Evolutionary conservation across 1,140 invertebrate genomes (phyloP), one percentile per base, ranked within the genome.

Genomic region (Atta texana): DNA sequence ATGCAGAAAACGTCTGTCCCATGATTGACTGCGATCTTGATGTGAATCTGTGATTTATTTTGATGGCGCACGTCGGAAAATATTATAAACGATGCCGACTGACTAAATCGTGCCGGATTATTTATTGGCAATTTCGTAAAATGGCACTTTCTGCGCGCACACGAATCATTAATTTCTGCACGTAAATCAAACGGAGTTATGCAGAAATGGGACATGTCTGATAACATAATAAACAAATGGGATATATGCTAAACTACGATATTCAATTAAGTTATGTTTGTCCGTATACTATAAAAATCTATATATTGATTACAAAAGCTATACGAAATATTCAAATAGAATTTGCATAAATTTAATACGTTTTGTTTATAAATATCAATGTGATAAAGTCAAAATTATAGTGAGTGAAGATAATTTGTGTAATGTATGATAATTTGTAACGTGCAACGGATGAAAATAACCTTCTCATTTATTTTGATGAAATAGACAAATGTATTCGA

Each of bases 81-180:
- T 82, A 74, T 84, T 84, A 84, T 74, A 82, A 82, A 82, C 80
- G 80, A 49, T 18, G 80, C n/a, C 18, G n/a, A 4, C 55, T 14
- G n/a, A 74, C 55, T 72, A 72, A 74, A 82, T 82, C 18, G 28
- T 51, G 55, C 21, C 57, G 14, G 69, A 84, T 84, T 84, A 75
- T 84, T 84, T 84, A 84, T 84, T 84, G 80, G 69, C 69, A 74
- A 84, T 84, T 84, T 75, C 55, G 69, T 61, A 31, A 61, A 84
- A 84, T 61, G 68, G 55, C 39, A 75, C 69, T 82, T 82, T 74
- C 68, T 82, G 69, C 24, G 68, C 68, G 24, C 63, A 61, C 31
- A 63, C 80, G 69, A 75, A 61, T 84, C 69, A 84, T 84, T 82
- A 82, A 84, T 84, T 74, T 84, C 68, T 74, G 39, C 55, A 12